Conservation (phyloP, 2,797 vertebrate species). For the Salarias fasciatus region DNA sequence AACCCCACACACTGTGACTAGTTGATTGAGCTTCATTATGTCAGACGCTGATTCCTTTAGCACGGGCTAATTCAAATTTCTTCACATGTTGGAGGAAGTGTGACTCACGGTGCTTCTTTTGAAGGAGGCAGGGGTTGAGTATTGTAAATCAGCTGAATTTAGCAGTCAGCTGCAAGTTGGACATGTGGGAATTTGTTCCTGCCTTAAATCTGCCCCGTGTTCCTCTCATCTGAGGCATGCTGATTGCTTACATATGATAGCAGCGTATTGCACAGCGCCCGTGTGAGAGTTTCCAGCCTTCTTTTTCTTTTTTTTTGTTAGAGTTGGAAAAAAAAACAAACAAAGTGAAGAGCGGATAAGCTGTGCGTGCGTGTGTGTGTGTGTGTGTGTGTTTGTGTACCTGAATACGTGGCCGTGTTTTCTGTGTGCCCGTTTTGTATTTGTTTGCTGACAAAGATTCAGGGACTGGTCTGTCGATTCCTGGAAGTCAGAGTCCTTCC, state of each 20-base stretch:
- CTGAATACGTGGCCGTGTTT: constrained; percentile 35
- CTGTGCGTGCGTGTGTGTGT: constrained; percentile 21
- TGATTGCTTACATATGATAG: constrained; percentile 59
- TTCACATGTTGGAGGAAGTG: constrained; percentile 31
- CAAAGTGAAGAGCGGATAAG: background rate
- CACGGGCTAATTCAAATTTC: constrained; percentile 38
- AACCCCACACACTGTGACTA: background rate
- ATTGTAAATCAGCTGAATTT: constrained; percentile 50
- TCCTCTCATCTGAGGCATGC: constrained; percentile 44
- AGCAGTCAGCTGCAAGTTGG: constrained; percentile 30
- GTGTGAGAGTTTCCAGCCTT: constrained; percentile 32
- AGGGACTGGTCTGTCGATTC: constrained; percentile 55
- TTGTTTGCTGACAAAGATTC: constrained; percentile 52
- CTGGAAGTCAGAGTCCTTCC: constrained; percentile 60
- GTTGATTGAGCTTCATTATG: too few species aligned
- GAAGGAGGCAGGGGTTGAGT: constrained; percentile 20
- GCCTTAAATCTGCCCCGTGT: constrained; percentile 45
- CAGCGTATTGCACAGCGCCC: background rate
- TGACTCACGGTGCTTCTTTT: constrained; percentile 41
- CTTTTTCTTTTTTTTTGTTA: background rate
- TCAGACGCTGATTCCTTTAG: constrained; percentile 6
- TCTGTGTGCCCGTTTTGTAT: constrained; percentile 24
- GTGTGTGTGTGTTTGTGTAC: constrained; percentile 15
- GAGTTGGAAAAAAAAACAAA: background rate
- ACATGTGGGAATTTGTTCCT: constrained; percentile 43